Percentiles rank a stretch among this genome's conserved stretches.
phyloP scores from a whole-genome alignment of 1,140 invertebrate species.

The Adoxophyes honmai region DNA sequence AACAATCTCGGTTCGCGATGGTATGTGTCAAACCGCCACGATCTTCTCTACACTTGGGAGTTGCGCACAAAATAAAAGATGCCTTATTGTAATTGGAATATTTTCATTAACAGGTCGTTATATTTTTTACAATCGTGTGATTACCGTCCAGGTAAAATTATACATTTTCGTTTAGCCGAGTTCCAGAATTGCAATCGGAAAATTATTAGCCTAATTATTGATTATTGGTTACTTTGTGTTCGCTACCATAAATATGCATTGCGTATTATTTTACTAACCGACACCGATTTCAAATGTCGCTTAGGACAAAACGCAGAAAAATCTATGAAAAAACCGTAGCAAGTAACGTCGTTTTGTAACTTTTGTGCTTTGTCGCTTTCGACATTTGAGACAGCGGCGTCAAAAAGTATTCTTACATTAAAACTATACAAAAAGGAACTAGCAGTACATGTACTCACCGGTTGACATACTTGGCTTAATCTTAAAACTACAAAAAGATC shows the following conservation, averaged over 20 bases:
- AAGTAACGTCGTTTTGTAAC: background rate
- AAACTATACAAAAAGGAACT: constrained; percentile 70
- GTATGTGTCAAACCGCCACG: no score
- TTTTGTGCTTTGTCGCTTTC: background rate
- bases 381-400: background rate
- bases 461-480: constrained; percentile 46
- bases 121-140: constrained; percentile 52
- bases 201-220: background rate
- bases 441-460: constrained; percentile 58
- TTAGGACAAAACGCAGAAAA: background rate
- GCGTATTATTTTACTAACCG: constrained; percentile 37
- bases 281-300: background rate
- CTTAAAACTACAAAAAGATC: constrained; percentile 39
- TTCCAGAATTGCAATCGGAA: background rate
- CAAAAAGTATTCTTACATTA: constrained; percentile 32
- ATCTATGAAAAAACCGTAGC: no score
- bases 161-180: background rate
- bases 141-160: background rate
- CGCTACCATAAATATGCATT: constrained; percentile 27
- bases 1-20: no score
- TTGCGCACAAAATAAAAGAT: background rate
- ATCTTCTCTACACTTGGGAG: background rate
- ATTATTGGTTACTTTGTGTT: constrained; percentile 13
- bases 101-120: constrained; percentile 73
- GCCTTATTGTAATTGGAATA: constrained; percentile 45